Conservation (phyloP, 1,140 invertebrate genomes). For the Drosophila punjabiensis region DNA sequence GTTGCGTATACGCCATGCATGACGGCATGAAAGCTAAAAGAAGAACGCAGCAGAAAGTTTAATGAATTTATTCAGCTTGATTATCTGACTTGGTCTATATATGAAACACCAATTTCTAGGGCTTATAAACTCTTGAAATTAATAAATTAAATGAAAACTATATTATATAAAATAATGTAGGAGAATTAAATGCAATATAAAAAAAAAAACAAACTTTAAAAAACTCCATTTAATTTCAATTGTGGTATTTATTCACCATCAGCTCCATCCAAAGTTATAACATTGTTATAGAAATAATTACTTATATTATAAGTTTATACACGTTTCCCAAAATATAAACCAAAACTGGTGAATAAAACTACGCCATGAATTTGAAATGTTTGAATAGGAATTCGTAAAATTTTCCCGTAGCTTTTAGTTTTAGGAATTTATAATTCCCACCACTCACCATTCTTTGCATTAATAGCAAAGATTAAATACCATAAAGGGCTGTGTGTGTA, state of each 20-base stretch:
- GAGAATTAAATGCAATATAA: neutral
- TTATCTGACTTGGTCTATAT: neutral
- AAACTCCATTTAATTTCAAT: too few species aligned
- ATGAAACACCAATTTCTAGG: too few species aligned
- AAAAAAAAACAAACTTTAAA: too few species aligned
- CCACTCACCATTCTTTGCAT: neutral
- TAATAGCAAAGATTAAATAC: neutral
- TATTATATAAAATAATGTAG: neutral
- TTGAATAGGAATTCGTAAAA: neutral
- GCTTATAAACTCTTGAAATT: neutral
- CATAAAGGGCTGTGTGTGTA: neutral
- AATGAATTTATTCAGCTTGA: neutral
- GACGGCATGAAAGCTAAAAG: neutral
- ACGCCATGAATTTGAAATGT: neutral
- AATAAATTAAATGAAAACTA: neutral
- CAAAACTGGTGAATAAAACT: neutral
- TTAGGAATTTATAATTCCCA: conserved; percentile 1
- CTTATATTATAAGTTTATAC: neutral
- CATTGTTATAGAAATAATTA: neutral
- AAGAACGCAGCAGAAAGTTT: neutral
- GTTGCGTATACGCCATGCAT: conserved; percentile 25
- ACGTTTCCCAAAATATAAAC: too few species aligned
- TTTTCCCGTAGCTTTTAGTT: neutral
- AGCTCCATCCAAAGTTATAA: too few species aligned
- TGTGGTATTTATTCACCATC: too few species aligned